phyloP scores from a whole-genome alignment of 2,797 vertebrate species.

The Channallabes apus region DNA sequence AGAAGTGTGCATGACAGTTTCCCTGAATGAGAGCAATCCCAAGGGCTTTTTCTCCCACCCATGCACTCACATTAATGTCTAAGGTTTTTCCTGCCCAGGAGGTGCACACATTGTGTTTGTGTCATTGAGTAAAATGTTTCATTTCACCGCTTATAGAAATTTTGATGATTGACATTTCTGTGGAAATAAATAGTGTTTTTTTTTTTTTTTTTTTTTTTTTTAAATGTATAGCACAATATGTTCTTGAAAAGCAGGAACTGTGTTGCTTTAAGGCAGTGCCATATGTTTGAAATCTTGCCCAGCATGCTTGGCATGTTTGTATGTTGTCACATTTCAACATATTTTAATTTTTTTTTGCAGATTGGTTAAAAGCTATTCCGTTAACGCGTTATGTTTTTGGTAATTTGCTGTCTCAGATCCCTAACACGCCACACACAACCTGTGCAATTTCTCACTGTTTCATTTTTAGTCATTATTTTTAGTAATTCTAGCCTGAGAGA shows the following conservation, averaged over 20 bases:
- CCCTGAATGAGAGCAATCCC: constrained; percentile 10
- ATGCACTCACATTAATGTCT: not conserved
- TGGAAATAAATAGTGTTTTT: not conserved
- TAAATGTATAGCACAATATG: not conserved
- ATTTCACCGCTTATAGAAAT: not conserved
- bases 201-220: not conserved
- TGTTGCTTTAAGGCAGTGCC: constrained; percentile 31
- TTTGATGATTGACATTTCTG: not conserved
- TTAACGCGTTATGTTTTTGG: not conserved
- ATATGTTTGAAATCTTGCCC: constrained; percentile 3
- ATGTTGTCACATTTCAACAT: constrained; percentile 2
- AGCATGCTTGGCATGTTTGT: constrained; percentile 46
- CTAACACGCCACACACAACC: no score
- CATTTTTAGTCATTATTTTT: not conserved
- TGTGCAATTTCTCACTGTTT: not conserved
- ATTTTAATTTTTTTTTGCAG: not conserved
- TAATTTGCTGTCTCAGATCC: not conserved
- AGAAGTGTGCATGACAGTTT: constrained; percentile 22
- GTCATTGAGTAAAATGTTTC: not conserved
- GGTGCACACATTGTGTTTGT: not conserved
- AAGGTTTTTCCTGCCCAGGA: constrained; percentile 6
- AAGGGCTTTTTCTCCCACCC: not conserved
- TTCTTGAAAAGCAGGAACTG: not conserved
- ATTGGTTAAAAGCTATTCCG: no score
- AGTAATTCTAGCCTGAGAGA: not conserved